Evolutionary conservation across 2,113 vertebrate genomes (phyloP), one percentile per base, ranked within the genome.

Genomic region (Oryzias woworae): DNA sequence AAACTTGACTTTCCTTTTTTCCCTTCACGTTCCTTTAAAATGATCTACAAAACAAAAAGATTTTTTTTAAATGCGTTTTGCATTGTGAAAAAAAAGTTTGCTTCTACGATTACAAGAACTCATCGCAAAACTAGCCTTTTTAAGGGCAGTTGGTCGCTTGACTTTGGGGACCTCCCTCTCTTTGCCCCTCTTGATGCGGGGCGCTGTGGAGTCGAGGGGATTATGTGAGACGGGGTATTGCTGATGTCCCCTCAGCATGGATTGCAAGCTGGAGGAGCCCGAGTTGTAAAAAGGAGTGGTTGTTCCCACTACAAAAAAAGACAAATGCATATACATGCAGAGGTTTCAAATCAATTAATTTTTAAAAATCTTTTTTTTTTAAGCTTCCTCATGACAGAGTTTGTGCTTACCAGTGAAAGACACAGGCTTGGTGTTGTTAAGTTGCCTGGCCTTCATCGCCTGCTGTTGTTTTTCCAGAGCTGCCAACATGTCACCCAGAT

Each of bases 391-490:
- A 23, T 45, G 8, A 6, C 8, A 2, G 17, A 26, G 15, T 46
- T 26, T n/a, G 18, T 8, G 1, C 7, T 58, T 84, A 98, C 97
- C 96, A 86, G 95, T 93, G 54, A 95, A 95, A 0, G 95, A 93
- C 24, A 99, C 89, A 0, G 97, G 97, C 62, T 97, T 95, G 69
- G 97, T 99, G 56, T 99, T 99, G 63, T 92, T 98, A 64, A 98
- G 92, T 53, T 98, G 97, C 44, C 94, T 92, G 20, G 97, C 96
- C 83, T 95, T 99, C 96, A 98, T 95, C 0, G 96, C 96, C 77
- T 97, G 96, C 63, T 99, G 96, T 48, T 99, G 96, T 71, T 95
- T 96, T 85, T 98, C 96, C 67, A 99, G 90, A 71, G 96, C 97
- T 53, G 96, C 96, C 53, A 99, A 78, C 96, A 99, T 98, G 77